phyloP scores from a whole-genome alignment of 2,113 vertebrate species.

The Ochotona princeps region DNA sequence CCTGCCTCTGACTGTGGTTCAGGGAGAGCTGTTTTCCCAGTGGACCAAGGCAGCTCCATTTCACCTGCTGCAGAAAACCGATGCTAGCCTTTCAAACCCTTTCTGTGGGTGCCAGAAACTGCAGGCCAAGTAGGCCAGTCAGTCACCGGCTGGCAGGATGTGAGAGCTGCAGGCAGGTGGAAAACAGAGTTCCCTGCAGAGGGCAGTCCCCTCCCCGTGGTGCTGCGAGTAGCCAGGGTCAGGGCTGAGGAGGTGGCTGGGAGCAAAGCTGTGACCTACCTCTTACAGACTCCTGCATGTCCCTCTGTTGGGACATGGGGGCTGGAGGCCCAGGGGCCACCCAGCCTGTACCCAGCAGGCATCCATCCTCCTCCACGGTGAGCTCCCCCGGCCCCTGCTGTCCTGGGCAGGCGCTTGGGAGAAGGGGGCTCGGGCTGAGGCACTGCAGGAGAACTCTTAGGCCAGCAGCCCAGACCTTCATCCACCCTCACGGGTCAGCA shows the following conservation, averaged over 20 bases:
- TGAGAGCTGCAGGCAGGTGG: background rate
- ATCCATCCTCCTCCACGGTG: no score
- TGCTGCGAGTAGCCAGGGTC: rapidly evolving
- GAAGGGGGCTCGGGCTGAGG: no score
- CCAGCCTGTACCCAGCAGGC: background rate
- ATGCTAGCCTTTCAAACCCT: background rate
- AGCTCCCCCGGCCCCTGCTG: no score
- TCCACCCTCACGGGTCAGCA: no score
- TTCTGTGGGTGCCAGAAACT: background rate
- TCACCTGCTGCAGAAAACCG: background rate
- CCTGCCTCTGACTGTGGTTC: background rate
- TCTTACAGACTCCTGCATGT: background rate
- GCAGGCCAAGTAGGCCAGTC: background rate
- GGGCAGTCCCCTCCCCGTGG: background rate
- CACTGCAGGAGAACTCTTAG: no score
- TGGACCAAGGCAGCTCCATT: background rate
- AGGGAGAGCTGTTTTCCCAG: background rate
- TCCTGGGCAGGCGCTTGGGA: no score
- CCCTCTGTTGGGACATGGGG: rapidly evolving
- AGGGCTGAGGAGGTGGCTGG: rapidly evolving
- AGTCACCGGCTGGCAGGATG: background rate
- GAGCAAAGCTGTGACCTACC: background rate
- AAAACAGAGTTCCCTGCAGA: rapidly evolving
- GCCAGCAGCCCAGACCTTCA: no score
- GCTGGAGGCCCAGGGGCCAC: background rate